Percentiles rank a stretch among this genome's conserved stretches.
Evolutionary conservation across 2,113 vertebrate genomes (phyloP).

Genomic region (Aspiorhynchus laticeps): DNA sequence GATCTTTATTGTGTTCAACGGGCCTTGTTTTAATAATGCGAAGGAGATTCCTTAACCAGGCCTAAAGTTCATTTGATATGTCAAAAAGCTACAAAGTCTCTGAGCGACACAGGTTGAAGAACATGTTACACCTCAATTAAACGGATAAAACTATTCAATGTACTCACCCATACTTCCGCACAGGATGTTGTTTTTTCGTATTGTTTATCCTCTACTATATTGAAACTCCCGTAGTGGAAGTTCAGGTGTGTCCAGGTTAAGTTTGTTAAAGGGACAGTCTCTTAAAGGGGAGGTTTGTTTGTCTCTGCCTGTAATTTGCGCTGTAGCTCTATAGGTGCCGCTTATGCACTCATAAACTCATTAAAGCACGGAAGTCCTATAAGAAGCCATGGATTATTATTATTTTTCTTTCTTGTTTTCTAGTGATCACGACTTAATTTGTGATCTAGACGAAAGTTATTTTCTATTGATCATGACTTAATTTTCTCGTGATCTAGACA

Average conservation of each 20-base stretch:
- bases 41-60: neutral
- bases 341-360: neutral
- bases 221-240: slow-evolving; percentile 19
- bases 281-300: slow-evolving; percentile 50
- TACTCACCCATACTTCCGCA: slow-evolving; percentile 4
- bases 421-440: too few species aligned
- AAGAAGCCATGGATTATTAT: too few species aligned
- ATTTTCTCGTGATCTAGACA: too few species aligned
- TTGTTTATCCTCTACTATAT: neutral
- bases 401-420: too few species aligned
- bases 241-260: slow-evolving; percentile 61
- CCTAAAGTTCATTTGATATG: neutral
- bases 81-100: neutral
- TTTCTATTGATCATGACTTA: too few species aligned
- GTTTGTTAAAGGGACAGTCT: slow-evolving; percentile 45
- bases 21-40: neutral
- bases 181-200: neutral
- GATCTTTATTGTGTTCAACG: neutral
- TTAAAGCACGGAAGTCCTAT: too few species aligned
- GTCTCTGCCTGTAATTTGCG: neutral
- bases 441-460: too few species aligned
- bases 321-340: neutral
- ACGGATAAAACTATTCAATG: neutral
- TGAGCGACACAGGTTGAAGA: neutral
- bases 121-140: neutral